Evolutionary conservation across 2,888 invertebrate species (phyloP), one percentile per base, ranked within the genome.

Genomic region (Azorinus chamasolen): DNA sequence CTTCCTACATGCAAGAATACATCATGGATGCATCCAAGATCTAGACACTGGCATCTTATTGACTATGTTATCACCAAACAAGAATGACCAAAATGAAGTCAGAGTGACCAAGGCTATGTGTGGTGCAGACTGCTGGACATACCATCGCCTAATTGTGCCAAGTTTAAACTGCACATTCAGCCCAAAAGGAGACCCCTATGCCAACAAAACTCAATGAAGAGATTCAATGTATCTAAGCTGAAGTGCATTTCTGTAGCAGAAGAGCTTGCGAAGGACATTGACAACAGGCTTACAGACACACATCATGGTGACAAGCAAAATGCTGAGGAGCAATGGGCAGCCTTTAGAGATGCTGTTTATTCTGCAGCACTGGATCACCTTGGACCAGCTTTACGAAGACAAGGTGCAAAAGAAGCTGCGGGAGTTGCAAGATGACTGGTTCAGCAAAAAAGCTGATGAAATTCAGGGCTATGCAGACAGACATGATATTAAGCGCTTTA

Each of bases 81-180:
- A n/a, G n/a, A n/a, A n/a, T n/a, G n/a, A n/a, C n/a, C n/a, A n/a
- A n/a, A n/a, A n/a, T n/a, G n/a, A n/a, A 10, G 0, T n/a, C 6
- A 24, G 43, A n/a, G 1, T 39, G 41, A 57, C 55, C 8, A 57
- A 57, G 48, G 57, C 50, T 18, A 58, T 58, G 57, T 37, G 71
- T 27, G 57, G 71, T 22, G 58, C 63, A 3, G 57, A 64, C 18
- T 63, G 71, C 45, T 72, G 65, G 65, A 73, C 62, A 45, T 72
- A 72, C 43, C 63, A 55, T 14, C 41, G 58, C 5, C 32, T 32
- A 10, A n/a, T 24, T 10, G 10, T 32, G 32, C 10, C 32, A 32
- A 37, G 61, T 22, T 54, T 1, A 46, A 65, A 20, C 25, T 58
- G 25, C 45, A 41, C 43, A 37, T 58, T 43, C 58, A 65, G 43